Evolutionary conservation across 1,140 invertebrate genomes (phyloP).

Genomic region (Leptinotarsa lineolata): DNA sequence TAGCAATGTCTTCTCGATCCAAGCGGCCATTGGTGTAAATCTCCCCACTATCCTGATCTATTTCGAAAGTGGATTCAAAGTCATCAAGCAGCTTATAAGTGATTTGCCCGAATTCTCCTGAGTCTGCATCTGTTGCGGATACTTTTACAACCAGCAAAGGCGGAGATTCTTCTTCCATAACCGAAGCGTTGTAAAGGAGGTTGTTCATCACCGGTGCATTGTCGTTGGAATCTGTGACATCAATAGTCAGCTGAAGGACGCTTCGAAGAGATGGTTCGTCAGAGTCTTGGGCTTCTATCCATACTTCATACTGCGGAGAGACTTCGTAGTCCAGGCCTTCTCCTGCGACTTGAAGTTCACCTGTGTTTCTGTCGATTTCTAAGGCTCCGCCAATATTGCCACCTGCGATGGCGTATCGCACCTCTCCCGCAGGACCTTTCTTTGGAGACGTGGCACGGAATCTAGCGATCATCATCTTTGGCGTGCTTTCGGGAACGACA

Average conservation of each 20-base stretch:
- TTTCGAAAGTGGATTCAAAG: constrained; percentile 77
- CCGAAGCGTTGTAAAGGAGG: constrained; percentile 79
- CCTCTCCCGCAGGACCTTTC: constrained; percentile 66
- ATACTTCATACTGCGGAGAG: constrained; percentile 82
- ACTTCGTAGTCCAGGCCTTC: constrained; percentile 88
- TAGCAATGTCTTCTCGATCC: constrained; percentile 85
- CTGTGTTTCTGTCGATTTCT: constrained; percentile 76
- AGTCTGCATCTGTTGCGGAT: constrained; percentile 83
- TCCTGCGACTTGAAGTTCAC: constrained; percentile 76
- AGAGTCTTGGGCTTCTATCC: constrained; percentile 88
- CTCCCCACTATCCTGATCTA: constrained; percentile 80
- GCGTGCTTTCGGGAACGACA: constrained; percentile 77
- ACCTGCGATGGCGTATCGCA: constrained; percentile 85
- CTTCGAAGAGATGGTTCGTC: constrained; percentile 79
- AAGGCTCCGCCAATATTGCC: constrained; percentile 88
- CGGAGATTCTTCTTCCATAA: constrained; percentile 84
- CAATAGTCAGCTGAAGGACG: constrained; percentile 76
- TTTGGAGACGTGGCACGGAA: constrained; percentile 76
- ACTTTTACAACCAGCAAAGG: constrained; percentile 78
- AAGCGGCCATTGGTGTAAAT: constrained; percentile 79
- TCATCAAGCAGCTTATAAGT: constrained; percentile 77
- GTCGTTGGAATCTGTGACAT: constrained; percentile 90
- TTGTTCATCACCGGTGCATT: constrained; percentile 84
- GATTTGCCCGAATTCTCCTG: constrained; percentile 83
- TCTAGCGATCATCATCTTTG: constrained; percentile 72